phyloP scores from a whole-genome alignment of 2,113 vertebrate genomes.

The Ciconia stormi region DNA sequence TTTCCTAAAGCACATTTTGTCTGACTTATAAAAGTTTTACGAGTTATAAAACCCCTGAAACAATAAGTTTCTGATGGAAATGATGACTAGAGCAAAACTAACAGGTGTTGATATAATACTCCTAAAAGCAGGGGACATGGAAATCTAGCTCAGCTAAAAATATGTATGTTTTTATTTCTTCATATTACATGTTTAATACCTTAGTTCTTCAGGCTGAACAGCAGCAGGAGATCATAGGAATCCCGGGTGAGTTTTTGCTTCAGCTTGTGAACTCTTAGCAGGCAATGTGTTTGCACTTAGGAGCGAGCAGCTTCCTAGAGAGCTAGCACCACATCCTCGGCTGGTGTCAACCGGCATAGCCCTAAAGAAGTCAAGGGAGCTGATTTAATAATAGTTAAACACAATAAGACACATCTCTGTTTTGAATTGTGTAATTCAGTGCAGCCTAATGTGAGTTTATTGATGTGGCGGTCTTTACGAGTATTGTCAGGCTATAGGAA shows the following conservation, averaged over 20 bases:
- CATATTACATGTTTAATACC: neutral
- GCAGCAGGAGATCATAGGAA: neutral
- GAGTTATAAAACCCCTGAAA: conserved; percentile 28
- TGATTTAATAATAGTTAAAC: neutral
- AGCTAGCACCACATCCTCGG: neutral
- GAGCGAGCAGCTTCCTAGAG: neutral
- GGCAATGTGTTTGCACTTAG: conserved; percentile 39
- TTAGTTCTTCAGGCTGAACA: neutral
- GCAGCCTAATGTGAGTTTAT: neutral
- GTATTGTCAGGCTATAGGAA: neutral
- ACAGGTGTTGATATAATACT: conserved; percentile 20
- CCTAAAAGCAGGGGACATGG: neutral
- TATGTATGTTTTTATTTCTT: neutral
- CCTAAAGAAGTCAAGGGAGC: neutral
- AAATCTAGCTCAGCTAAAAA: conserved; percentile 18
- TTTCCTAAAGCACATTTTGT: conserved; percentile 1
- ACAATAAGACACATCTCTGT: neutral
- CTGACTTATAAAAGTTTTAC: conserved; percentile 27
- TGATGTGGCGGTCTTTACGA: neutral
- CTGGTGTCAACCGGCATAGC: neutral
- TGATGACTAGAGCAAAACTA: conserved; percentile 23
- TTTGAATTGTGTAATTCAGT: neutral
- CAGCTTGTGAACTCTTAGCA: neutral
- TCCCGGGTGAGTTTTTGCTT: neutral
- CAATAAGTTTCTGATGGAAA: conserved; percentile 38